Base-by-base conservation (phyloP, 2,113 vertebrate genomes). In the Anser cygnoides region DNA sequence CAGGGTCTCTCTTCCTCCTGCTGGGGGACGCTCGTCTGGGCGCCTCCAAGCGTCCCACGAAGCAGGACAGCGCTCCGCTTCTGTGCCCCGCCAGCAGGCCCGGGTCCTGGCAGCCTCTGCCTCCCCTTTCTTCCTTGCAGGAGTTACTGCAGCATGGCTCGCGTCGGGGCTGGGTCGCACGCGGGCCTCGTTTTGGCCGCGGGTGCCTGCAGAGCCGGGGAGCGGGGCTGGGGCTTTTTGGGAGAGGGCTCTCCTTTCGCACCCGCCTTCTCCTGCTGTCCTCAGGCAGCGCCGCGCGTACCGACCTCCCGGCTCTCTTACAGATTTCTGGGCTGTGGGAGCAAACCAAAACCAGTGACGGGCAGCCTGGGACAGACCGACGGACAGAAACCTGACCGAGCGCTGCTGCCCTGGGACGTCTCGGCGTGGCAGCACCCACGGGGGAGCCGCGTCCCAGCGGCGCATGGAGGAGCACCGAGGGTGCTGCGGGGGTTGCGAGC, bases 311-410 rank as follows among this genome's bases (percentile, higher is more conserved):
- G 25, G 52, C 33, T 97, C 25, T 91, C 68, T 96, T 96, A 82
- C 96, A 98, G 97, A 93, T 96, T 68, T 96, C 50, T 97, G 97
- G 97, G 72, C 95, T 50, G 87, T 90, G 25, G 95, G 96, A 89
- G 65, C 93, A 55, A 96, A 84, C 62, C 72, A 87, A 3, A 84
- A 90, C 43, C 94, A 79, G 5, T 97, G 95, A 97, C 4, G 73
- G 71, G 83, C 58, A 44, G 78, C 66, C 54, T n/a, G 65, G 57
- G 59, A 39, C 12, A 46, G 94, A 74, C 41, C 0, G 6, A 62
- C 2, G 17, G 86, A 89, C 84, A 46, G 72, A 17, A 43, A 33
- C 0, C 1, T 50, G 61, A 87, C 77, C 1, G 1, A 35, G 35
- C 1, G 0, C 92, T 35, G 58, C 82, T 49, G 72, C 46, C n/a